A percentile compares a stretch with the other conserved stretches of the same genome.
phyloP scores from a whole-genome alignment of 2,888 invertebrate species.

The Mimachlamys varia region DNA sequence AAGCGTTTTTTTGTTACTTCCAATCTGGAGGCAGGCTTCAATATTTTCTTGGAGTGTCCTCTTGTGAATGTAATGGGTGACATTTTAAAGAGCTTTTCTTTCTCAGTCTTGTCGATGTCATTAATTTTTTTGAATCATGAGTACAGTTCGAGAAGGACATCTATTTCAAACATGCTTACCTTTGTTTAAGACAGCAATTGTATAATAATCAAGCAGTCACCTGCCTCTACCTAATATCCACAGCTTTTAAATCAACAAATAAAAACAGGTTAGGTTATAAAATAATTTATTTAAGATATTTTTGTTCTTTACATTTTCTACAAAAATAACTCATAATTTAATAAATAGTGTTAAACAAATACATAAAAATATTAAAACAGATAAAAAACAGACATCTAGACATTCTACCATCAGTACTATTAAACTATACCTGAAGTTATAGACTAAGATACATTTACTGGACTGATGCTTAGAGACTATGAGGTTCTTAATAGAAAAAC shows the following conservation, averaged over 20 bases:
- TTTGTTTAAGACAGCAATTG: no score
- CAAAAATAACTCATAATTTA: constrained; percentile 31
- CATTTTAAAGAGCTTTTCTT: no score
- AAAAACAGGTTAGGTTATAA: background rate
- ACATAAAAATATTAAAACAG: constrained; percentile 36
- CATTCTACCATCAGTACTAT: constrained; percentile 29
- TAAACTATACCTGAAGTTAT: background rate
- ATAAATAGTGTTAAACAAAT: constrained; percentile 26
- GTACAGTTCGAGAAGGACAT: no score
- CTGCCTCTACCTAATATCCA: no score
- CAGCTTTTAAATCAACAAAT: background rate
- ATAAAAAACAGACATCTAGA: constrained; percentile 4
- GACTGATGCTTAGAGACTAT: background rate
- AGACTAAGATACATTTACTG: background rate
- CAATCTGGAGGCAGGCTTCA: no score
- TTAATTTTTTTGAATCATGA: no score
- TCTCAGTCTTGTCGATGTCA: no score
- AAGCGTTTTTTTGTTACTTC: no score
- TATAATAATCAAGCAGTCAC: no score
- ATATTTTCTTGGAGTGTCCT: no score
- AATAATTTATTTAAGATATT: constrained; percentile 23
- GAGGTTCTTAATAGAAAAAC: background rate
- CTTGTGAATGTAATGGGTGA: no score
- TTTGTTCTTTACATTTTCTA: constrained; percentile 31
- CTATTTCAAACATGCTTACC: no score